Evolutionary conservation across 2,113 vertebrate species (phyloP).

Genomic region (Pseudopipra pipra): DNA sequence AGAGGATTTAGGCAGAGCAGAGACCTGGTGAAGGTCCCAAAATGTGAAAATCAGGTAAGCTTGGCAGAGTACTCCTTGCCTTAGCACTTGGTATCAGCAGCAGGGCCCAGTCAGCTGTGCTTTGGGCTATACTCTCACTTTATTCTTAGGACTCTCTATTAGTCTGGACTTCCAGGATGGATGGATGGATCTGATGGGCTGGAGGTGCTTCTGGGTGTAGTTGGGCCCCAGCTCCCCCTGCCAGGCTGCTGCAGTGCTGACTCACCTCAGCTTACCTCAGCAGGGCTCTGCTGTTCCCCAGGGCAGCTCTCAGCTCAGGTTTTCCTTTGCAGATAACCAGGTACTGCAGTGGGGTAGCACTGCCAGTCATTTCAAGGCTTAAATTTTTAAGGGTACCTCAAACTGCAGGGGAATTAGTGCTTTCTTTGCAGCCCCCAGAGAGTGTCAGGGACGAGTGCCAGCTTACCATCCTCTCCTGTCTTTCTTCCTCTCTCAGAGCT

Average conservation of each 20-base stretch:
- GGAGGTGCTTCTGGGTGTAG: not conserved
- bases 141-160: fast-evolving
- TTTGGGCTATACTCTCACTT: not conserved
- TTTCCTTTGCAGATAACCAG: not conserved
- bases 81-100: not conserved
- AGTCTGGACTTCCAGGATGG: not conserved
- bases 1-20: not conserved
- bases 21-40: not conserved
- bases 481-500: not conserved
- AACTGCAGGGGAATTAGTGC: not conserved
- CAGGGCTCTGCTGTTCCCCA: not conserved
- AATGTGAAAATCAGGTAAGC: not conserved
- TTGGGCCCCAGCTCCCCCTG: not conserved
- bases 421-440: not conserved
- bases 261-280: not conserved
- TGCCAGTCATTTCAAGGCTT: not conserved
- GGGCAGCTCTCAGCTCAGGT: not conserved
- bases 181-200: not conserved
- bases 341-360: not conserved
- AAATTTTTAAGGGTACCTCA: not conserved
- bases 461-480: not conserved
- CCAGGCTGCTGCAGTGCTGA: not conserved
- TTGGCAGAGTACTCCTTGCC: not conserved
- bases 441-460: not conserved
- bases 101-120: not conserved